Conservation (phyloP, 1,140 invertebrate species). For the Drosophila littoralis region DNA sequence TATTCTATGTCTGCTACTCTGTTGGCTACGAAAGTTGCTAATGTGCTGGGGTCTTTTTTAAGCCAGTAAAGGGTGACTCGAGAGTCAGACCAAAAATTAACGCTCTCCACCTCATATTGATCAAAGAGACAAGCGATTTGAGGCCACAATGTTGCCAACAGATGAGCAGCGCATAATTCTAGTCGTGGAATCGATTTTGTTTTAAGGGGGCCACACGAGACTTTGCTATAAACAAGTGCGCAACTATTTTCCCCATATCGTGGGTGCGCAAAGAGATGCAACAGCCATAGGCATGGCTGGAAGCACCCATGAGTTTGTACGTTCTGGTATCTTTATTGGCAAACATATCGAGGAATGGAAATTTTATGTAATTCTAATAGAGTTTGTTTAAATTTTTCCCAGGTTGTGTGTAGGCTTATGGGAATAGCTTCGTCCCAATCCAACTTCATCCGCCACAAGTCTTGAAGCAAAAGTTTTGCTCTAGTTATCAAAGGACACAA, state of each 20-base stretch:
- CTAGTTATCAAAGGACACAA: background rate
- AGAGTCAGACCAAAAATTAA: no score
- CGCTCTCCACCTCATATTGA: no score
- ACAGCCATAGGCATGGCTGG: no score
- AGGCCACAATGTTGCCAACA: background rate
- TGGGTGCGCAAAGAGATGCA: no score
- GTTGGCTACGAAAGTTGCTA: no score
- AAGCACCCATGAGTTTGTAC: no score
- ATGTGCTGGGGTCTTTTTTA: no score
- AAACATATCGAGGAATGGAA: slow-evolving; percentile 1
- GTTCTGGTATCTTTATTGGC: background rate
- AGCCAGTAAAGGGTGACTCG: no score
- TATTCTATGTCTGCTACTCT: no score
- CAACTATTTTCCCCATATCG: background rate
- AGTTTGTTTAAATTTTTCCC: background rate
- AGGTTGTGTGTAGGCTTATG: background rate
- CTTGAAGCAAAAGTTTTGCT: background rate
- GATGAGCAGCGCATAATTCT: background rate
- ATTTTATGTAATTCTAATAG: background rate
- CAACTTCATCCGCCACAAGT: background rate
- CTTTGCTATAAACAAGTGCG: no score
- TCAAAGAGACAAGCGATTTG: no score
- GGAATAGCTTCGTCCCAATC: background rate
- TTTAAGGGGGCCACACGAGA: no score
- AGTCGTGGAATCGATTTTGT: background rate